Evolutionary conservation across 2,888 invertebrate genomes (phyloP).

Genomic region (Dyspetes luteomarginatus): DNA sequence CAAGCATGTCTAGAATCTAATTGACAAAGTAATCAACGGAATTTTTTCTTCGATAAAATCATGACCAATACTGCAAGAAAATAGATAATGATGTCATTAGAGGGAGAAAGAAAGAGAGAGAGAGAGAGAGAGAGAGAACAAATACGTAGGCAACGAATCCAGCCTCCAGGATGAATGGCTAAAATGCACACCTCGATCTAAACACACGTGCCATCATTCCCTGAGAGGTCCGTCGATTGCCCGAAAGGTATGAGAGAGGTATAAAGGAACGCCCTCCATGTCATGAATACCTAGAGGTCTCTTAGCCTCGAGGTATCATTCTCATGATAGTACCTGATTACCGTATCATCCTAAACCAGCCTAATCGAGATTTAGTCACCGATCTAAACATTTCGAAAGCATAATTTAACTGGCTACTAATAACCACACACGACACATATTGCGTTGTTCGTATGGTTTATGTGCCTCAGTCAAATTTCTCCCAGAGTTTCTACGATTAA

Average conservation of each 20-base stretch:
- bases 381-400: slow-evolving; percentile 49
- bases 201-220: not conserved
- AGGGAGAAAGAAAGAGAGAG: not conserved
- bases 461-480: slow-evolving; percentile 32
- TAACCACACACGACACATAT: too few relatives aligned
- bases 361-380: slow-evolving; percentile 52
- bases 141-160: slow-evolving; percentile 5
- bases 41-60: not conserved
- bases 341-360: slow-evolving; percentile 25
- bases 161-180: not conserved
- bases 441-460: too few relatives aligned
- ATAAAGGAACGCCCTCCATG: slow-evolving; percentile 1
- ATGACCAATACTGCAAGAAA: not conserved
- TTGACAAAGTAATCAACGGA: not conserved
- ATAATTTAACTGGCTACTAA: too few relatives aligned
- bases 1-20: not conserved
- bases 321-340: slow-evolving; percentile 52
- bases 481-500: slow-evolving; percentile 13
- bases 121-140: slow-evolving; percentile 15
- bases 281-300: slow-evolving; percentile 31
- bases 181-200: not conserved
- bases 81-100: not conserved
- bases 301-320: slow-evolving; percentile 44
- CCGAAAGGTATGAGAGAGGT: slow-evolving; percentile 16
- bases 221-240: not conserved